These are phyloP conservation scores for Peribatodes rhomboidaria DNA, from an alignment of 2,888 invertebrate genomes.

Conservation along the genomic window DNA sequence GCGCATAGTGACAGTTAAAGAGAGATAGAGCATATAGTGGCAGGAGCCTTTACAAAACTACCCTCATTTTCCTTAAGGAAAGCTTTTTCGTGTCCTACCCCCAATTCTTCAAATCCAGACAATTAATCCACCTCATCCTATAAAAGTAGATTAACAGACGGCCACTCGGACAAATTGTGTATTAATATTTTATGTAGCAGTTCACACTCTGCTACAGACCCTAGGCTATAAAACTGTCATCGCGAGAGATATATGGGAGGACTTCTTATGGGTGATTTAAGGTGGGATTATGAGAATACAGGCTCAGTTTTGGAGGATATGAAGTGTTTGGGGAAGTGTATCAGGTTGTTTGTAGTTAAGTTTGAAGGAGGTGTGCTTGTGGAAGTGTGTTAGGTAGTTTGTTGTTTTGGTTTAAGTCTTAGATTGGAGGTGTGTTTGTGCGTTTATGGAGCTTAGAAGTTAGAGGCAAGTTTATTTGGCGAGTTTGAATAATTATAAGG, in stretches of 20 bases:
- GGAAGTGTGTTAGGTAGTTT: conserved; percentile 1
- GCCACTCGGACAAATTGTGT: conserved; percentile 86
- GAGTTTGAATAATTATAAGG: too few relatives aligned
- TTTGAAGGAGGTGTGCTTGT: too few relatives aligned
- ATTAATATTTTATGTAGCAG: conserved; percentile 84
- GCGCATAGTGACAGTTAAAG: too few relatives aligned
- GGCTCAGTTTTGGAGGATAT: conserved; percentile 31
- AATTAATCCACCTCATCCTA: conserved; percentile 78
- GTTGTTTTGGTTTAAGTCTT: too few relatives aligned
- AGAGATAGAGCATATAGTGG: too few relatives aligned
- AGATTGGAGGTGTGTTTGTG: too few relatives aligned
- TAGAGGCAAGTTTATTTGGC: neutral
- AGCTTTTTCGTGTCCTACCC: conserved; percentile 27
- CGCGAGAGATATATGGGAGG: conserved; percentile 75
- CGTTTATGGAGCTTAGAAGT: too few relatives aligned
- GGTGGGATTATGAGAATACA: conserved; percentile 69
- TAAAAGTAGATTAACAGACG: conserved; percentile 82
- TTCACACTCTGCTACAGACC: conserved; percentile 68
- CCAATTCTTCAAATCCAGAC: conserved; percentile 47
- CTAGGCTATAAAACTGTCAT: conserved; percentile 81
- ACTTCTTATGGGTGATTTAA: conserved; percentile 83
- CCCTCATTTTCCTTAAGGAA: conserved; percentile 13
- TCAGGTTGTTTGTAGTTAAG: conserved; percentile 2
- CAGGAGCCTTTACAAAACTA: neutral
- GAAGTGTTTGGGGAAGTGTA: conserved; percentile 23